phyloP scores from a whole-genome alignment of 2,888 invertebrate species.

The Caenorhabditis japonica region DNA sequence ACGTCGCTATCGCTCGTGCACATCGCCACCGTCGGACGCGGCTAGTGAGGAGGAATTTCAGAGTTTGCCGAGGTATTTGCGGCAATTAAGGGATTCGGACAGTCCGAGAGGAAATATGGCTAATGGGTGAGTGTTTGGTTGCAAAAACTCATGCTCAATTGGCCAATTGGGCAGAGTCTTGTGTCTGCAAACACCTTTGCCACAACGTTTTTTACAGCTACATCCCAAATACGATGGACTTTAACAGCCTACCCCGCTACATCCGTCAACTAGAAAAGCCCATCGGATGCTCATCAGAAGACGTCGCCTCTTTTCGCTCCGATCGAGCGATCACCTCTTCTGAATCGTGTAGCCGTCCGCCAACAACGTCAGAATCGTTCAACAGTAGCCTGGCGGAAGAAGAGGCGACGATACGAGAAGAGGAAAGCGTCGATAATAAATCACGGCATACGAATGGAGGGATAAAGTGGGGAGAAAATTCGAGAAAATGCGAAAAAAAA shows the following conservation, averaged over 20 bases:
- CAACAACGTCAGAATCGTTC: constrained; percentile 41
- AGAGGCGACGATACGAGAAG: constrained; percentile 15
- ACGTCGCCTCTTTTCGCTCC: constrained; percentile 21
- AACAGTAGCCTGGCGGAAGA: constrained; percentile 37
- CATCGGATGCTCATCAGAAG: constrained; percentile 25
- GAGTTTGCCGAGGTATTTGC: constrained; percentile 48
- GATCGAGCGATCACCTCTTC: constrained; percentile 26
- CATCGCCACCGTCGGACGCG: constrained; percentile 35
- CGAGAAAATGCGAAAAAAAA: no score
- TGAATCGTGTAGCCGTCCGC: constrained; percentile 36
- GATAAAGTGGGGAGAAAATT: no score
- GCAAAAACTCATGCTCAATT: no score
- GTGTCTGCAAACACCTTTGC: no score
- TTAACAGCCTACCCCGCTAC: constrained; percentile 40
- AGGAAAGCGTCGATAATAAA: no score
- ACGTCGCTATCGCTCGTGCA: constrained; percentile 56
- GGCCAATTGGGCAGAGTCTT: no score
- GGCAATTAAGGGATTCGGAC: constrained; percentile 26
- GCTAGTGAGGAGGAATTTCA: constrained; percentile 22
- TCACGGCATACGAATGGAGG: no score
- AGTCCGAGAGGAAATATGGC: constrained; percentile 31
- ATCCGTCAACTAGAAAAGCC: constrained; percentile 35
- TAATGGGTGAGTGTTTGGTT: constrained; percentile 23
- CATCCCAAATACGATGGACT: constrained; percentile 23
- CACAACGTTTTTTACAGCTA: constrained; percentile 26